Evolutionary conservation across 2,888 invertebrate genomes (phyloP).

Genomic region (Lymantria dispar): DNA sequence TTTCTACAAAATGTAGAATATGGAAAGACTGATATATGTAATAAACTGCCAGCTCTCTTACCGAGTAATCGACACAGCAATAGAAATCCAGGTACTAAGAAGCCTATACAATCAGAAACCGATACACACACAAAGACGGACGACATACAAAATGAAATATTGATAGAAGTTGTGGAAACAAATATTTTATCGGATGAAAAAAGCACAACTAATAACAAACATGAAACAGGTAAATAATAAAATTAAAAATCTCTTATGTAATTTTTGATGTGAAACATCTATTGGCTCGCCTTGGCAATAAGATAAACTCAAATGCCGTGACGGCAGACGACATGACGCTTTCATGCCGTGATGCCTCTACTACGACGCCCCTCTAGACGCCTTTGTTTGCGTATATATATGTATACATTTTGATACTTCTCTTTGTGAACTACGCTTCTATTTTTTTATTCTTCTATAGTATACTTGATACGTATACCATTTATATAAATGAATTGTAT

Average conservation of each 20-base stretch:
- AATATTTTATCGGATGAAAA: slow-evolving; percentile 83
- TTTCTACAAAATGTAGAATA: slow-evolving; percentile 88
- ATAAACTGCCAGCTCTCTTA: slow-evolving; percentile 70
- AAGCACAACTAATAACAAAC: slow-evolving; percentile 70
- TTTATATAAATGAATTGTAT: too few relatives aligned
- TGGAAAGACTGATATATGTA: slow-evolving; percentile 85
- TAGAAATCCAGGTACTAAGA: slow-evolving; percentile 71
- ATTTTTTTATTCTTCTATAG: too few relatives aligned
- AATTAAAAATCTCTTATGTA: slow-evolving; percentile 6
- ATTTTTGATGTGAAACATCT: too few relatives aligned
- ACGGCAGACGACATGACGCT: too few relatives aligned
- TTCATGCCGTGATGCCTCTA: too few relatives aligned
- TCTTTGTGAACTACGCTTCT: too few relatives aligned
- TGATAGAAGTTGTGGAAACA: slow-evolving; percentile 85
- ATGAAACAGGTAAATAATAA: slow-evolving; percentile 64
- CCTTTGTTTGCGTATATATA: too few relatives aligned
- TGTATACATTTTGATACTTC: too few relatives aligned
- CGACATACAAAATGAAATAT: slow-evolving; percentile 85
- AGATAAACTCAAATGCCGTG: too few relatives aligned
- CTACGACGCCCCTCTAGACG: too few relatives aligned
- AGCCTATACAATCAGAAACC: slow-evolving; percentile 68
- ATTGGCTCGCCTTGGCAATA: too few relatives aligned
- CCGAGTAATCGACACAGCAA: slow-evolving; percentile 67
- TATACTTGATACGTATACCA: too few relatives aligned
- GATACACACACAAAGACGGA: slow-evolving; percentile 79